Evolutionary conservation across 2,113 vertebrate genomes (phyloP).

Genomic region (Gopherus flavomarginatus): DNA sequence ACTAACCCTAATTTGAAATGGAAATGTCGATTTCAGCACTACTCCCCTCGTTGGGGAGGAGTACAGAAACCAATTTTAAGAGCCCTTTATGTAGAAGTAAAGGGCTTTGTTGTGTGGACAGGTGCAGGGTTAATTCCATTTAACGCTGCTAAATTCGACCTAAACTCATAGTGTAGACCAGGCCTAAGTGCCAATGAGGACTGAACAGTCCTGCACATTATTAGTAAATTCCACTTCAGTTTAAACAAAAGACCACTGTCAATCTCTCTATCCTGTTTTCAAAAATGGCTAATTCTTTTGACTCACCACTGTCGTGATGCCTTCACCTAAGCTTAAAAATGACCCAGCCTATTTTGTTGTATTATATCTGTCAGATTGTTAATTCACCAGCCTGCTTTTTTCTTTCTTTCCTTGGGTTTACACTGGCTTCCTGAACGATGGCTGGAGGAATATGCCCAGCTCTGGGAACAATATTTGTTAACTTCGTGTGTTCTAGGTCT

Average conservation of each 20-base stretch:
- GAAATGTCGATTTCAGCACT: no score
- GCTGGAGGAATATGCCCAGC: accelerated
- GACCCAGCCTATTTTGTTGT: not conserved
- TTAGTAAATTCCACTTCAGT: not conserved
- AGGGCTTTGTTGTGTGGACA: no score
- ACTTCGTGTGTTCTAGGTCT: accelerated
- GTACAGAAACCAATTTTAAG: no score
- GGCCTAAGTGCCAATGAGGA: not conserved
- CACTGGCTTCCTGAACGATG: not conserved
- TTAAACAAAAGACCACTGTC: not conserved
- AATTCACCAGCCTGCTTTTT: accelerated
- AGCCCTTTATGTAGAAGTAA: no score
- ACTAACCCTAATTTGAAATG: no score
- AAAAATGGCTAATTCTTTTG: not conserved
- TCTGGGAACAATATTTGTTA: not conserved
- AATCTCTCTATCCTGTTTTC: not conserved
- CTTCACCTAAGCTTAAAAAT: not conserved
- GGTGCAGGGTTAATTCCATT: no score
- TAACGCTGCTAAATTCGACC: no score
- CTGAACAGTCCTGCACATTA: not conserved
- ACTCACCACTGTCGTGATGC: not conserved
- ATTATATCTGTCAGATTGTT: not conserved
- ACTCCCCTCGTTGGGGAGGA: no score
- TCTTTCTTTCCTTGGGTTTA: accelerated
- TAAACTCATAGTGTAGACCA: no score